phyloP scores from a whole-genome alignment of 2,797 vertebrate genomes.

The Oophaga sylvatica region DNA sequence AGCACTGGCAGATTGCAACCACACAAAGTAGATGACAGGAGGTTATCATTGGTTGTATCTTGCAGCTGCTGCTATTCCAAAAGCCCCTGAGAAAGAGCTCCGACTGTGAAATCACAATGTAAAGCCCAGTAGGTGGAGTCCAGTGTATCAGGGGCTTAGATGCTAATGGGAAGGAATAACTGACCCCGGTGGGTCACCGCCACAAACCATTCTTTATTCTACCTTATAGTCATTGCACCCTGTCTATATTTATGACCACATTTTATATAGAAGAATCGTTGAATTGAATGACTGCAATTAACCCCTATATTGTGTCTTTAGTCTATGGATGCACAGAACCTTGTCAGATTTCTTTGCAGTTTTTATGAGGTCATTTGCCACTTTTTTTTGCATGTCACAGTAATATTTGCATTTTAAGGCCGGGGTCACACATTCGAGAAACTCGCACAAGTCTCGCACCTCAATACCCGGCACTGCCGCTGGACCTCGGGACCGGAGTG shows the following conservation, averaged over 20 bases:
- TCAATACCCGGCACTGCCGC: too few species aligned
- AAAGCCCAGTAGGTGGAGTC: slow-evolving; percentile 18
- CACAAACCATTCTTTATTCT: neutral
- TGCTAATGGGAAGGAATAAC: slow-evolving; percentile 11
- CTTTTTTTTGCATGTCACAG: neutral
- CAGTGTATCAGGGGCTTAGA: neutral
- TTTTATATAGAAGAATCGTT: neutral
- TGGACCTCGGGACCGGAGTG: too few species aligned
- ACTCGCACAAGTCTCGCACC: too few species aligned
- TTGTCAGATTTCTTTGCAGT: neutral
- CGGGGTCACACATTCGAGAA: too few species aligned
- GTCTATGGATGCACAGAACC: neutral
- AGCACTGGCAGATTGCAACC: slow-evolving; percentile 33
- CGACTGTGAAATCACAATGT: neutral
- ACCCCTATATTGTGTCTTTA: neutral
- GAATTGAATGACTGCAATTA: neutral
- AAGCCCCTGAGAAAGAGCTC: slow-evolving; percentile 6
- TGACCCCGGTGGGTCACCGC: neutral
- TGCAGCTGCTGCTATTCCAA: slow-evolving; percentile 29
- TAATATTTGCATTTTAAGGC: too few species aligned
- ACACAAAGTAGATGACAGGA: neutral
- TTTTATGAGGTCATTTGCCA: neutral
- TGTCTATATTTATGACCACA: neutral
- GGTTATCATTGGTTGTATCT: slow-evolving; percentile 33
- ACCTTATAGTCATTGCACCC: neutral